Base-by-base conservation (phyloP, 2,113 vertebrate genomes). In the Paralichthys olivaceus region DNA sequence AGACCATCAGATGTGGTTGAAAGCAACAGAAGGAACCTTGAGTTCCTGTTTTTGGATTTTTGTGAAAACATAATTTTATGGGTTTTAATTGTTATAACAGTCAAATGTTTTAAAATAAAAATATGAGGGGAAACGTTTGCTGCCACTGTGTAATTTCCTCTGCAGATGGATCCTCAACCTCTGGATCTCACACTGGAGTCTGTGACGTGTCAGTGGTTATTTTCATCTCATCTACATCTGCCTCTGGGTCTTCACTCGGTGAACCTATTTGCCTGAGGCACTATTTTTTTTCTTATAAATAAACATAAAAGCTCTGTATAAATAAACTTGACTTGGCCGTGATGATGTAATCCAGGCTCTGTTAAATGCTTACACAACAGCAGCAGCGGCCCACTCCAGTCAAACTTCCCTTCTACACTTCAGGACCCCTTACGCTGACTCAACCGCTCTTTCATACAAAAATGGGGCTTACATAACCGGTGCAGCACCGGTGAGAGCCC, bases 331-430 rank as follows among this genome's bases (percentile, higher is more conserved):
- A 40, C 37, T 11, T 40, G 37, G 37, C 3, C 3, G 66, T 71
- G 83, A 72, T 91, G 88, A 90, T 81, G 83, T 87, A 89, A 91
- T 80, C 55, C 22, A 55, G n/a, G 67, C 72, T 85, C 64, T 64
- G 71, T 80, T 87, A 82, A 86, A 82, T 55, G 72, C 88, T 91
- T 91, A 91, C 84, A 87, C 84, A 91, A 90, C 53, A 8, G 26
- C 29, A 15, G 43, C 43, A 15, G 45, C 82, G 47, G 77, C 88
- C 84, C 88, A 91, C 85, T 84, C 83, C 73, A 85, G 84, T 86
- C 68, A 83, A 76, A 69, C 78, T 76, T 74, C 82, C 82, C 71
- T 65, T 63, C 77, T 69, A 71, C 77, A 83, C 91, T 80, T 80
- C 69, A 78, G 86, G 84, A 84, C 77, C 89, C 82, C 72, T 81